Base-by-base conservation (phyloP, 2,888 invertebrate species). In the Tetranychus piercei region DNA sequence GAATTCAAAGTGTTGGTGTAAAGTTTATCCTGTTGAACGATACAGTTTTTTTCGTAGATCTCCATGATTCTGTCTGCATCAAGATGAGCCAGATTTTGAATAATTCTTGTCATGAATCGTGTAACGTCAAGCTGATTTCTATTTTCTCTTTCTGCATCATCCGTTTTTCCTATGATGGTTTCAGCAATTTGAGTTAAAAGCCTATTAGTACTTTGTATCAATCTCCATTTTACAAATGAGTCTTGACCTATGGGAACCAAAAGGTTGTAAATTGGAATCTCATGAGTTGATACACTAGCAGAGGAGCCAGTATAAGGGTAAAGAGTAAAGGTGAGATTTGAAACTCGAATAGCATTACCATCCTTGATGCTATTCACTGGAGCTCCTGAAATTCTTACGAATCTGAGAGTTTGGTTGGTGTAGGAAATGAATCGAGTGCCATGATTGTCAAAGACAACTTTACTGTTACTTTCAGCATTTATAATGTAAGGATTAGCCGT, bases 1-100 rank as follows among this genome's bases (percentile, higher is more conserved):
- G 66, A 44, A 8, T 77, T 72, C 11, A 78, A 73, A 9, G 66
- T 44, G 6, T 74, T 77, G 20, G 77, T 77, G 77, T 77, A 23
- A 15, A 11, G 34, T 22, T 22, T 1, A 9, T 72, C 43, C 20
- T 69, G 23, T 23, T 43, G 6, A 22, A 22, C 15, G 34, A 20
- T 22, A 15, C 23, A 44, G 55, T 55, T 23, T 43, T 8, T 11
- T 6, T 22, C 1, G 69, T 23, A 69, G 18, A 44, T 18, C 0
- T 66, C 15, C 9, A 74, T 75, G 44, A 77, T 77, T 67, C 73
- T 44, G 64, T 73, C 44, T 6, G 76, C 77, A 71, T 74, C 74
- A 43, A 81, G 71, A 43, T 78, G 77, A 7, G 80, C 78, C 71
- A 81, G 69, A n/a, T 78, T 77, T 7, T 55, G 55, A 15, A 55